Evolutionary conservation across 2,113 vertebrate species (phyloP), one percentile per base, ranked within the genome.

Genomic region (Psammodynastes pulverulentus): DNA sequence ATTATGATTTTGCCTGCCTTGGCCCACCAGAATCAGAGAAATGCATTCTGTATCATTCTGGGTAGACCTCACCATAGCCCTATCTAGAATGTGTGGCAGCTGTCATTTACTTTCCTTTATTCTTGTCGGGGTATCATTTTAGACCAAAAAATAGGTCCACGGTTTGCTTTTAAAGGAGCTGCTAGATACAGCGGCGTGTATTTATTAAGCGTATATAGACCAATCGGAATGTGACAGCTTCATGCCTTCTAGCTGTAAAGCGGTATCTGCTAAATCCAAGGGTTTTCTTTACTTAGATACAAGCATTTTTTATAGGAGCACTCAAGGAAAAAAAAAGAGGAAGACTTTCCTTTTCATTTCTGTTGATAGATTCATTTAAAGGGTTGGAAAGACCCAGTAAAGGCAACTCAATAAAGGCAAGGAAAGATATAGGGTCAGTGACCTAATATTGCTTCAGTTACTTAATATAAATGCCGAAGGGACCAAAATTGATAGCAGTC

Each of bases 351-450:
- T 4, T 23, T 92, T 24, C 86, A 89, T 89, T 91, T 39, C 52
- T 92, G 86, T n/a, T 72, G 29, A 84, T 94, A 84, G 26, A 12
- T 48, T 89, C 26, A 15, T 56, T 9, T 90, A 92, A 89, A 93
- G 54, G 9, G 90, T 86, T 84, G 90, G 79, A 92, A 89, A 90
- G 26, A 43, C 34, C 79, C 86, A 23, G 53, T 34, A 89, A 58
- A 91, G 48, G 91, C 43, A 94, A 29, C 21, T 87, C 53, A 95
- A 93, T 54, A 92, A 94, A 93, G 48, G n/a, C 62, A 91, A 84
- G 26, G 89, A 94, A 34, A 0, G 0, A 58, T 56, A 87, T 48
- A 10, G 56, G 88, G 89, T 93, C 8, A 84, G 53, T 94, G 52
- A 24, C 8, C 51, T 93, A 49, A 93, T 89, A 90, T 17, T 84